Conservation (phyloP, 2,797 vertebrate species). For the Danio kyathit region DNA sequence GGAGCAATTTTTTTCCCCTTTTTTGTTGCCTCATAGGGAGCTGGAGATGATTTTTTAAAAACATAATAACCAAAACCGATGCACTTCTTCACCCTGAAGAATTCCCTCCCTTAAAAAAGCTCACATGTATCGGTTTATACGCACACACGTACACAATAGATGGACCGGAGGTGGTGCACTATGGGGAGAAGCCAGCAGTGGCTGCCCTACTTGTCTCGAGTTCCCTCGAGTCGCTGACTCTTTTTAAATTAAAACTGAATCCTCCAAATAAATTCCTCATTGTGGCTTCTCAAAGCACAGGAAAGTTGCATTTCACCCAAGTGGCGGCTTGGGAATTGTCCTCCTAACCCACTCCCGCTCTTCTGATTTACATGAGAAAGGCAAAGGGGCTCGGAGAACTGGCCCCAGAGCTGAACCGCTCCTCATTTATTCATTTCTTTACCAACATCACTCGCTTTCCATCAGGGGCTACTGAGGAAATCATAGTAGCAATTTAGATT, state of each 20-base stretch:
- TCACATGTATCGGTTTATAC: conserved; percentile 66
- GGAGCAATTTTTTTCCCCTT: conserved; percentile 71
- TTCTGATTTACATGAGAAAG: conserved; percentile 96
- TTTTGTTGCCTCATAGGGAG: conserved; percentile 75
- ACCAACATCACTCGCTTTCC: conserved; percentile 73
- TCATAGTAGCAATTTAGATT: conserved; percentile 77
- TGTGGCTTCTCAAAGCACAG: conserved; percentile 80
- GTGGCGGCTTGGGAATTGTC: conserved; percentile 87
- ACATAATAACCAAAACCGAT: conserved; percentile 80
- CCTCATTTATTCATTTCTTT: conserved; percentile 77
- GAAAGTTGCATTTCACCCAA: conserved; percentile 89
- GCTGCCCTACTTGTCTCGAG: conserved; percentile 42
- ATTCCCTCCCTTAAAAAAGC: conserved; percentile 61
- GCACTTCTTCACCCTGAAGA: conserved; percentile 74
- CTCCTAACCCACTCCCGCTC: conserved; percentile 74
- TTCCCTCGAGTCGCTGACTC: conserved; percentile 87
- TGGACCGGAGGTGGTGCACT: conserved; percentile 44
- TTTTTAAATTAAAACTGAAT: conserved; percentile 91
- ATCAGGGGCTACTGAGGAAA: conserved; percentile 71
- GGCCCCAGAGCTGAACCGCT: conserved; percentile 59
- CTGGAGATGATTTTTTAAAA: conserved; percentile 78
- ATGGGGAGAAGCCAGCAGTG: conserved; percentile 52
- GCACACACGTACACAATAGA: conserved; percentile 37
- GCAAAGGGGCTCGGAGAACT: conserved; percentile 75
- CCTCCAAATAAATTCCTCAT: conserved; percentile 87